Conservation (phyloP, 2,888 invertebrate genomes). For the Drosophila anomelani region DNA sequence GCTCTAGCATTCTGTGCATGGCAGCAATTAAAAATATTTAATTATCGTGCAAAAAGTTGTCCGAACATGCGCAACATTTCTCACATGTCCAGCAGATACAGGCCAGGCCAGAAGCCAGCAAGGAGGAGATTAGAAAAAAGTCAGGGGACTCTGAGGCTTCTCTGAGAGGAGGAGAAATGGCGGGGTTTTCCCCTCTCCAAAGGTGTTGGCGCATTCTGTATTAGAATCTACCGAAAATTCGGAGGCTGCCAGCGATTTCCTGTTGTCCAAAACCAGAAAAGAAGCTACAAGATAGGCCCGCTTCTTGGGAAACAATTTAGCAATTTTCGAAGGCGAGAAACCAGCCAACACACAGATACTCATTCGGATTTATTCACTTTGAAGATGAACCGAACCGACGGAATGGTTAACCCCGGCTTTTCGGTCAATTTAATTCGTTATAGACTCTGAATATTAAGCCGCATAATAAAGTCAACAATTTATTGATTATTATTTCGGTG, state of each 20-base stretch:
- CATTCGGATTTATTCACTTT: constrained; percentile 36
- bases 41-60: constrained; percentile 81
- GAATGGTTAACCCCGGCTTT: constrained; percentile 16
- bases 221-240: constrained; percentile 69
- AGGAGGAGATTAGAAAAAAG: constrained; percentile 12
- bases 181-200: not conserved
- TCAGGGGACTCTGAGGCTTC: not conserved
- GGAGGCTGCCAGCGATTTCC: constrained; percentile 70
- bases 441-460: constrained; percentile 51
- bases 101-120: not conserved
- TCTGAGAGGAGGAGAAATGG: not conserved
- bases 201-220: constrained; percentile 46
- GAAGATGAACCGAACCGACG: constrained; percentile 30
- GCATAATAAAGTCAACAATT: constrained; percentile 64
- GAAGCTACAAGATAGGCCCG: constrained; percentile 26
- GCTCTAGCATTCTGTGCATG: constrained; percentile 73
- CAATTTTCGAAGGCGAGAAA: constrained; percentile 37
- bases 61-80: constrained; percentile 77
- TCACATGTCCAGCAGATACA: constrained; percentile 66
- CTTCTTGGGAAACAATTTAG: constrained; percentile 68
- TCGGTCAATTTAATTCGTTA: constrained; percentile 44
- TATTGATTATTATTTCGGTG: constrained; percentile 55
- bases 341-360: constrained; percentile 12
- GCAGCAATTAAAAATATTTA: constrained; percentile 80
- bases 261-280: constrained; percentile 52